Base-by-base conservation (phyloP, 2,888 invertebrate genomes). In the Drosophila ochracea region DNA sequence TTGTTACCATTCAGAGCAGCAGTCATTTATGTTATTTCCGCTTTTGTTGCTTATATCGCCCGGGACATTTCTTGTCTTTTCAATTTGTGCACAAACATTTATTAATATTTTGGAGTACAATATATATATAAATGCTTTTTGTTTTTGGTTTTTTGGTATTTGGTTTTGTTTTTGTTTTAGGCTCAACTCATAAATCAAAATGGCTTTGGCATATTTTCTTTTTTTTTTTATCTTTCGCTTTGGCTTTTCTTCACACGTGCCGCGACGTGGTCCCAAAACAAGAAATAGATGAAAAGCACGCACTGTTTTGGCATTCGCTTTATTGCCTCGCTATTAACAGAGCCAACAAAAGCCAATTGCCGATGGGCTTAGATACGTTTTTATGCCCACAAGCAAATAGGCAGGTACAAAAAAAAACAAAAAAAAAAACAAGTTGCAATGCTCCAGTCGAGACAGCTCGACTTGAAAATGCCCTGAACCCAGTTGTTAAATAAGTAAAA, bases 101-200 rank as follows among this genome's bases (percentile, higher is more conserved):
- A 86, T 82, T 84, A 87, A 75, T 86, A 76, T 85, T 78, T 75
- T 63, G 63, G 47, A 47, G 57, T 58, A 67, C 62, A 10, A 30
- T 30, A 30, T 30, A 30, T 30, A 30, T 5, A 16, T 35, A 13
- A 1, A 11, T 33, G 33, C 4, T 4, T 13, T 35, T 35, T 35
- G 13, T 35, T 16, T 35, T 35, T 33, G 3, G 21, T 72, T 31
- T 43, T 55, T n/a, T 11, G 2, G 0, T n/a, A 16, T 16, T 35
- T 16, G 35, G 0, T 37, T 37, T 37, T 21, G n/a, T 13, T 21
- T 21, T 47, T 47, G 47, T 25, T 16, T 61, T 49, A 28, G 43
- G 31, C 54, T 62, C 71, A 52, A 41, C 43, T 39, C 82, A 78
- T 83, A 86, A 85, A 78, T 86, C 82, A 83, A 77, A 82, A 68